phyloP scores from a whole-genome alignment of 1,140 invertebrate genomes.

The Amyelois transitella region DNA sequence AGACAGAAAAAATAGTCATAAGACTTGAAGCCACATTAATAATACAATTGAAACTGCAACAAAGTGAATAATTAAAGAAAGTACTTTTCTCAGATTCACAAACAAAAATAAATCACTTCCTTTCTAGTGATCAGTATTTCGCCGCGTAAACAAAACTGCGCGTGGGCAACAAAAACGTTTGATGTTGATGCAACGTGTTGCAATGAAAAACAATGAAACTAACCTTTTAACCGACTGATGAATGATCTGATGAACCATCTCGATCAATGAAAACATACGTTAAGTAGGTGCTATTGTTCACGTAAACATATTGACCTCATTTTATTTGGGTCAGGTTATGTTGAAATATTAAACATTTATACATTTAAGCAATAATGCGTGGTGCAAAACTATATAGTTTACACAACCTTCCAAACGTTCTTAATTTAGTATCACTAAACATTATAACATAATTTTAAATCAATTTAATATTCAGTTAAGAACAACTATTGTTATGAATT shows the following conservation, averaged over 20 bases:
- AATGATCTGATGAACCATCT: background rate
- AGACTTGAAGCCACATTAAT: too few species aligned
- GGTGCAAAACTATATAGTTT: background rate
- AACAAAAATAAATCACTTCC: background rate
- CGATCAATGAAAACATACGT: background rate
- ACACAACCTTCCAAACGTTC: background rate
- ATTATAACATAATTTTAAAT: too few species aligned
- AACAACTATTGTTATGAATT: too few species aligned
- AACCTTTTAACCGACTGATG: background rate
- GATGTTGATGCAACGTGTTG: background rate
- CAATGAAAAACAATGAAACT: too few species aligned
- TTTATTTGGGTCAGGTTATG: background rate
- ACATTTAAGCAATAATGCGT: background rate
- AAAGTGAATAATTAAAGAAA: too few species aligned
- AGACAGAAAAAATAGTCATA: too few species aligned
- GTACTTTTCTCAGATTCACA: too few species aligned
- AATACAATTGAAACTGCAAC: too few species aligned
- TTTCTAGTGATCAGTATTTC: background rate
- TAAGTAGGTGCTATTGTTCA: constrained; percentile 2
- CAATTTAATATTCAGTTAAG: background rate
- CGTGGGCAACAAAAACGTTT: background rate
- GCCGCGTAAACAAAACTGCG: background rate
- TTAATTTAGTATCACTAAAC: background rate
- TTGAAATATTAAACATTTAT: constrained; percentile 1
- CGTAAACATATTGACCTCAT: background rate